Evolutionary conservation across 2,888 invertebrate species (phyloP), one percentile per base, ranked within the genome.

Genomic region (Acanthosepion lycidas): DNA sequence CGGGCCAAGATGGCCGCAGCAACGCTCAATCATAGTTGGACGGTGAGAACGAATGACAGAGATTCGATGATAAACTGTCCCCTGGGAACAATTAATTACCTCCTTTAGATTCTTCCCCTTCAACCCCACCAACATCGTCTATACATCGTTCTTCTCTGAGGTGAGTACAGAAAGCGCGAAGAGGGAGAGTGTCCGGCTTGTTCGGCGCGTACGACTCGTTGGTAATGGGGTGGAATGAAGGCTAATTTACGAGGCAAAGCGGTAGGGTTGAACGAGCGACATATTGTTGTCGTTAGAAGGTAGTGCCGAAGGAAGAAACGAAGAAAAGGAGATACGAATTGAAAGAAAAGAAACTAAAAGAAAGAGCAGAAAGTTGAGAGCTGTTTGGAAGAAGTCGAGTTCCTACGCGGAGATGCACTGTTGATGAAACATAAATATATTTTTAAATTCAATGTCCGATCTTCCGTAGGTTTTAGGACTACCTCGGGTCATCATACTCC

Each of bases 31-130:
- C 78, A 78, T 78, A 12, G 78, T 78, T 78, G n/a, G 78, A 78
- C n/a, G 78, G 78, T 78, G 78, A 78, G n/a, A 78, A 78, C 78
- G 15, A 78, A 78, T 78, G 78, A 78, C 78, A 78, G 78, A n/a
- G 78, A 78, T 33, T 78, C 78, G n/a, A 33, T 78, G 78, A 33
- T 78, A 33, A 78, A 78, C n/a, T 78, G n/a, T 78, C 78, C 78
- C 78, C n/a, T 33, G 78, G 78, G n/a, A 78, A 78, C n/a, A 78
- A 78, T 78, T n/a, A 78, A 78, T 78, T 78, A 78, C n/a, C 78
- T 78, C n/a, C n/a, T 78, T 33, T 78, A 78, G 78, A 78, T 78
- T 78, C 78, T 78, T 33, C 15, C 78, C n/a, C 15, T 15, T 1
- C 78, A 33, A n/a, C 78, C 4, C 78, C n/a, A 33, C 15, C n/a